Conservation (phyloP, 2,113 vertebrate species). For the Chiloscyllium plagiosum region DNA sequence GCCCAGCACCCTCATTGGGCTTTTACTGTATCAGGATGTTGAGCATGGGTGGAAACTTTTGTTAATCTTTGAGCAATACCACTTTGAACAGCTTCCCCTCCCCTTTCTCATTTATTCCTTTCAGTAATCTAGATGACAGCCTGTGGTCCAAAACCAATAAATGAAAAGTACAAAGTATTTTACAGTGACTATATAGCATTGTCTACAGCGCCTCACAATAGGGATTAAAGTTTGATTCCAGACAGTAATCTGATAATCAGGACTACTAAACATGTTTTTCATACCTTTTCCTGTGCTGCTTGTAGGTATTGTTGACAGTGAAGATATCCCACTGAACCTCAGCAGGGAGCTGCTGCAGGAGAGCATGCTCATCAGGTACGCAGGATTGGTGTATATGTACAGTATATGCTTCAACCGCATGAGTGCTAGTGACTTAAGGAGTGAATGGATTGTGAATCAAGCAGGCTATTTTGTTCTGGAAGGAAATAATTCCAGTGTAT, state of each 20-base stretch:
- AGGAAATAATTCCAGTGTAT: no score
- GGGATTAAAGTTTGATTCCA: neutral
- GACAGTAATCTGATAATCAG: neutral
- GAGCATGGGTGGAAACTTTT: neutral
- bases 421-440: no score
- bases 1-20: no score
- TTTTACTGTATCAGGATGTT: neutral
- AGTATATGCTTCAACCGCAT: no score
- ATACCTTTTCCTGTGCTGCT: neutral
- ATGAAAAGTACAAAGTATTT: neutral
- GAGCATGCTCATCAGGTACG: constrained; percentile 83
- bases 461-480: no score
- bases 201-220: neutral
- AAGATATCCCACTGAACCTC: constrained; percentile 94
- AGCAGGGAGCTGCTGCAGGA: constrained; percentile 95
- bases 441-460: no score
- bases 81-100: neutral
- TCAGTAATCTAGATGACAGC: neutral
- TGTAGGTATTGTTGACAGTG: constrained; percentile 93
- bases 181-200: neutral
- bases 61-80: neutral
- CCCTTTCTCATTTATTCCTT: neutral
- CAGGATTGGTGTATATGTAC: no score
- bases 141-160: no score
- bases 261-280: neutral